Evolutionary conservation across 2,797 vertebrate genomes (phyloP), one percentile per base, ranked within the genome.

Genomic region (Poecile montanus): DNA sequence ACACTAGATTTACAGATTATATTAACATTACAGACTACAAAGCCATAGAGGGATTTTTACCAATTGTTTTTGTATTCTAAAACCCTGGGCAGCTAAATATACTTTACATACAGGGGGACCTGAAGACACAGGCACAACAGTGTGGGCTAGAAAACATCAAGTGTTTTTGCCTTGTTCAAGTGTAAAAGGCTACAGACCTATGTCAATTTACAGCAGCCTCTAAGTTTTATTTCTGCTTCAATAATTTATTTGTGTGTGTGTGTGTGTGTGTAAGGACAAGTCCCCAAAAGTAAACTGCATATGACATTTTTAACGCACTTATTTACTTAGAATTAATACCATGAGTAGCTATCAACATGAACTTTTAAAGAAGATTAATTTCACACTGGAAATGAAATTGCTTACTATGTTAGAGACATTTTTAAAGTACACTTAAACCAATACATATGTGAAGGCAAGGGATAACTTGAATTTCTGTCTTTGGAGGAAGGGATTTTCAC

Each of bases 21-120:
- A 23, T 16, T n/a, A 83, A 17, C 19, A 8, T 68, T 88, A 38
- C 14, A 82, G n/a, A n/a, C 13, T 22, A 75, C 32, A 65, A 63
- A 68, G 26, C 23, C 10, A 13, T 1, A 4, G 19, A 16, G 16
- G 4, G 1, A 0, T 7, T 34, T 65, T 78, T 32, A 36, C 8
- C 9, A 38, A 26, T 34, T 77, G 30, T 30, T 89, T 87, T 85
- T 10, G 2, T 34, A 44, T 47, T 82, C 50, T 60, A 58, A 36
- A 51, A 16, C 11, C 19, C 21, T 65, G 25, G 8, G 7, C 51
- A 54, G 11, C 20, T 58, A 78, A 66, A 85, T 11, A 6, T 26
- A 38, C 21, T 25, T 56, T 27, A 68, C 3, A 30, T 15, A 30
- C 2, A 47, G 5, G 19, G 30, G 30, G n/a, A 71, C 36, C 5